Conservation (phyloP, 2,797 vertebrate species). For the Ptychadena robeensis region DNA sequence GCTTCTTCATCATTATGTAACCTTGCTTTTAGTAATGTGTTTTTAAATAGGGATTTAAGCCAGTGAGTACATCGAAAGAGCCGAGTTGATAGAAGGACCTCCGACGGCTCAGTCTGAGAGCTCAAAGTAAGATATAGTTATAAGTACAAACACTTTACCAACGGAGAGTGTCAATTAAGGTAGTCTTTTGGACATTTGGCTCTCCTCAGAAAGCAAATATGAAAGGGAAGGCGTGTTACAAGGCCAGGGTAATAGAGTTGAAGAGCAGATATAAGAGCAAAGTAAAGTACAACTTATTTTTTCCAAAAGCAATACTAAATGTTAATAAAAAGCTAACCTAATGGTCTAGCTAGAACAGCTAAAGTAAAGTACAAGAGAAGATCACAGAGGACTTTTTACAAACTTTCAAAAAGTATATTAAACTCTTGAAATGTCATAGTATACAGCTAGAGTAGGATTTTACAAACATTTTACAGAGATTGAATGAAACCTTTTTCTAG, state of each 20-base stretch:
- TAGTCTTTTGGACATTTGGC: background rate
- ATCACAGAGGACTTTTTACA: no score
- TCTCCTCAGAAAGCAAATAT: background rate
- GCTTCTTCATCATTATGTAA: background rate
- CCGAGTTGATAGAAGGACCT: slow-evolving; percentile 5
- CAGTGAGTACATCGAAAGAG: slow-evolving; percentile 1
- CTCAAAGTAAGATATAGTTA: background rate
- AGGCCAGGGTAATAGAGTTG: background rate
- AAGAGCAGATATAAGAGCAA: background rate
- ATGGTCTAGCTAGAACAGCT: no score
- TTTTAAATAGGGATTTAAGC: slow-evolving; percentile 20
- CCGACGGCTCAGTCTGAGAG: slow-evolving; percentile 8
- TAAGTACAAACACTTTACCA: background rate
- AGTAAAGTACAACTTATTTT: background rate
- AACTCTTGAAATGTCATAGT: no score
- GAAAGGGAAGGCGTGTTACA: background rate
- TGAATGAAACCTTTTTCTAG: background rate
- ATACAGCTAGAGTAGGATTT: no score
- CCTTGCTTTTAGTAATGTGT: no score
- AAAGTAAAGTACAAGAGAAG: no score
- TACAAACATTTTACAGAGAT: background rate
- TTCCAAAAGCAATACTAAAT: no score
- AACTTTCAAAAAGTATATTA: no score
- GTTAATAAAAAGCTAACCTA: background rate
- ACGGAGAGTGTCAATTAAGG: background rate